Percentiles rank a stretch among this genome's conserved stretches.
These are phyloP conservation scores for Varecia variegata DNA, from an alignment of 2,797 vertebrate species.

Conservation along the genomic window DNA sequence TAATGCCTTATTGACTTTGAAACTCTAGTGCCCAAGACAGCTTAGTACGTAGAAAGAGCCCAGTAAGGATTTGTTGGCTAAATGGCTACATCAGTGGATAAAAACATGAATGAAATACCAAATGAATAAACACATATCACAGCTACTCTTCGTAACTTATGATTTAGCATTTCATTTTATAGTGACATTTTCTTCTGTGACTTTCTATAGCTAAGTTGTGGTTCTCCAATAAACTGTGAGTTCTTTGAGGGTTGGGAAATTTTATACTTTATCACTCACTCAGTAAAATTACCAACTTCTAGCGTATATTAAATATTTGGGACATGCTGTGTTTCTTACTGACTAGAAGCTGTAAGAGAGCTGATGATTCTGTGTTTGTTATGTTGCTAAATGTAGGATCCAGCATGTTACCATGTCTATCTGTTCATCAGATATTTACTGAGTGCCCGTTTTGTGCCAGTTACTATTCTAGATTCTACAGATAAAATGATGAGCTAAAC, in stretches of 20 bases:
- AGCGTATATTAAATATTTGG: background rate
- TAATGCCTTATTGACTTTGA: background rate
- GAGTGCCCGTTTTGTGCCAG: background rate
- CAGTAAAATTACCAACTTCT: background rate
- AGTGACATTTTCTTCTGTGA: background rate
- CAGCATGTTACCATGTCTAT: background rate
- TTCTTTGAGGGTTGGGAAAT: background rate
- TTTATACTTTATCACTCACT: background rate
- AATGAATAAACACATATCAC: background rate
- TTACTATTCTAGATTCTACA: background rate
- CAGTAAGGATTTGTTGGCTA: background rate
- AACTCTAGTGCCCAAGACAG: background rate
- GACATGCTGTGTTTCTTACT: background rate
- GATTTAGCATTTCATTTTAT: background rate
- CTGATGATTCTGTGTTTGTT: background rate
- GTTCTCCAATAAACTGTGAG: background rate
- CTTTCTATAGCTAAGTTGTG: background rate
- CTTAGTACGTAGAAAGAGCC: background rate
- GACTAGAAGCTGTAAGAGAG: background rate
- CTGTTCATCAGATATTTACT: background rate
- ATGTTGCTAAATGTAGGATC: background rate
- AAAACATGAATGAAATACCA: background rate
- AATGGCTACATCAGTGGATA: background rate
- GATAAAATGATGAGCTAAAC: background rate
- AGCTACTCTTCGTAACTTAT: background rate